These are phyloP conservation scores for Ptilodon capucinus DNA, from an alignment of 2,888 invertebrate species.

Conservation along the genomic window DNA sequence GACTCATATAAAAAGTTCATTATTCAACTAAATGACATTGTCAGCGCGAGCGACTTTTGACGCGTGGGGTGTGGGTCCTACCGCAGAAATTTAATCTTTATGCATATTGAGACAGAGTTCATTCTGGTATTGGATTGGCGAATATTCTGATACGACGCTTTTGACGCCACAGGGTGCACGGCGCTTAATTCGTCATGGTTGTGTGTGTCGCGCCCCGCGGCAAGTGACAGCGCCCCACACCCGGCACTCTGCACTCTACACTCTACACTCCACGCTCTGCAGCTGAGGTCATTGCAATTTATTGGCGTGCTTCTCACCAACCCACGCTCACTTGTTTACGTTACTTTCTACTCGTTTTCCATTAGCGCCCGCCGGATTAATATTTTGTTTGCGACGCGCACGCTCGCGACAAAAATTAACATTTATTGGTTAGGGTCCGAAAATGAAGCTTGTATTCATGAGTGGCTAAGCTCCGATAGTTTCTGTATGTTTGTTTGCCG, in stretches of 20 bases:
- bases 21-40: too few relatives aligned
- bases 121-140: too few relatives aligned
- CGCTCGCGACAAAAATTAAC: conserved; percentile 79
- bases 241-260: conserved; percentile 33
- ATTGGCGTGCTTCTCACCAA: conserved; percentile 46
- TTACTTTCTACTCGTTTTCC: conserved; percentile 76
- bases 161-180: too few relatives aligned
- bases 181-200: not conserved
- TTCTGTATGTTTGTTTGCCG: conserved; percentile 74
- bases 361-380: conserved; percentile 79
- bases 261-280: conserved; percentile 37
- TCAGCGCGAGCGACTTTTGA: too few relatives aligned
- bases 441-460: conserved; percentile 79
- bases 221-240: not conserved
- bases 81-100: too few relatives aligned
- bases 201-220: conserved; percentile 16
- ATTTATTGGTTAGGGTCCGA: conserved; percentile 78
- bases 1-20: too few relatives aligned
- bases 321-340: conserved; percentile 71
- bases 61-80: too few relatives aligned
- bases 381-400: conserved; percentile 80
- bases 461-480: conserved; percentile 78
- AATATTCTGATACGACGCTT: too few relatives aligned
- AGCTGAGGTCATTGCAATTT: conserved; percentile 72
- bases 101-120: too few relatives aligned